Percentiles rank a stretch among this genome's conserved stretches.
Evolutionary conservation across 2,888 invertebrate genomes (phyloP).

Genomic region (Acronicta leporina): DNA sequence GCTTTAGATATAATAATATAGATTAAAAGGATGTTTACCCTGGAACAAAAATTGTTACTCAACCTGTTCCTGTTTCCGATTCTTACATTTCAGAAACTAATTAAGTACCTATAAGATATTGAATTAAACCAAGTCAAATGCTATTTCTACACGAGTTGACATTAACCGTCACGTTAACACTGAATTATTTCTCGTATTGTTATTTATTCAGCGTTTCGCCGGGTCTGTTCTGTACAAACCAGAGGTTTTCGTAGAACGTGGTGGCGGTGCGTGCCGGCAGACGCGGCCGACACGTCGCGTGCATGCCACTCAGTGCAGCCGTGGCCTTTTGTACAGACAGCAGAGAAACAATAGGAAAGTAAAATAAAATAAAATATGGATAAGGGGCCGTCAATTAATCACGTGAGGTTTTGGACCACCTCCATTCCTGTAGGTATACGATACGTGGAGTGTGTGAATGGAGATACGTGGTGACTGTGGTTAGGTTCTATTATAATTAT

Average conservation of each 20-base stretch:
- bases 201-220: conserved; percentile 49
- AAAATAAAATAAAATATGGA: background rate
- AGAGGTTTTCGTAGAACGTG: conserved; percentile 57
- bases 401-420: too few relatives aligned
- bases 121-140: background rate
- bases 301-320: conserved; percentile 71
- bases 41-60: too few relatives aligned
- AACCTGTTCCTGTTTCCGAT: too few relatives aligned
- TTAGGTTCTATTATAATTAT: too few relatives aligned
- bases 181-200: conserved; percentile 36
- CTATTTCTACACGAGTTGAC: conserved; percentile 7
- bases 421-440: too few relatives aligned
- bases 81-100: too few relatives aligned
- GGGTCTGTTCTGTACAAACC: conserved; percentile 50
- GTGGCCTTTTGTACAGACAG: conserved; percentile 50
- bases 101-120: too few relatives aligned
- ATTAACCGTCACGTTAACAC: conserved; percentile 36
- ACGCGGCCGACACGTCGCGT: conserved; percentile 69
- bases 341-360: conserved; percentile 22
- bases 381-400: too few relatives aligned
- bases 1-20: too few relatives aligned
- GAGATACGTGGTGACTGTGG: too few relatives aligned
- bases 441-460: too few relatives aligned
- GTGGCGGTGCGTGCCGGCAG: conserved; percentile 58
- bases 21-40: too few relatives aligned